Evolutionary conservation across 2,888 invertebrate genomes (phyloP).

Genomic region (Eupsilia transversa): DNA sequence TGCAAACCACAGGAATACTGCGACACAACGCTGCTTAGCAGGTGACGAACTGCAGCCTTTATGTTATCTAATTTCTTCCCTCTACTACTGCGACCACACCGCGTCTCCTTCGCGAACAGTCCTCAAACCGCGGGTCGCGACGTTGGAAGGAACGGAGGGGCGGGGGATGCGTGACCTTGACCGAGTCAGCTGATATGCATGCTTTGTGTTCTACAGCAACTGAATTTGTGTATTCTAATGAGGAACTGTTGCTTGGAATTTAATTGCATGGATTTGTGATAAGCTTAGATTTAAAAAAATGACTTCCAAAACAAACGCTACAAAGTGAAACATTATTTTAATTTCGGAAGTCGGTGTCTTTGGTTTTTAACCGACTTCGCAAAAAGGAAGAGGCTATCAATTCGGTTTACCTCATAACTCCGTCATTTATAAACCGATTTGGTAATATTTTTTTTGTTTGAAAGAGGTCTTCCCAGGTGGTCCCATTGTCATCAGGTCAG

Average conservation of each 20-base stretch:
- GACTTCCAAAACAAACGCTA: no score
- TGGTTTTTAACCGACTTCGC: no score
- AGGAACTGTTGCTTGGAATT: not conserved
- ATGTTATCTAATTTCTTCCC: not conserved
- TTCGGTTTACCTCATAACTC: no score
- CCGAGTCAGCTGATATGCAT: conserved; percentile 19
- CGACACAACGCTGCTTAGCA: not conserved
- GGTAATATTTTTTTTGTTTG: no score
- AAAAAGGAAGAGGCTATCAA: no score
- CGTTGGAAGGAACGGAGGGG: not conserved
- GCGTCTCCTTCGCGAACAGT: not conserved
- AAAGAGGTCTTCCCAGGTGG: no score
- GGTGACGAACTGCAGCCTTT: not conserved
- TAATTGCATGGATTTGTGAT: not conserved
- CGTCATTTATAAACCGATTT: no score
- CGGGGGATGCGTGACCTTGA: conserved; percentile 21
- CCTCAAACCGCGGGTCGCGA: not conserved
- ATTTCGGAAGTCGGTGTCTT: no score
- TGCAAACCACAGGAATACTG: not conserved
- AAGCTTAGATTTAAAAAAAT: not conserved
- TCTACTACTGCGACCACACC: not conserved
- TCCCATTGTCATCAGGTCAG: no score
- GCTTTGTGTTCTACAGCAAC: not conserved
- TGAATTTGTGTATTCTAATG: not conserved
- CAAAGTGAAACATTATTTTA: no score